These are phyloP conservation scores for Galerucella pusilla DNA, from an alignment of 2,888 invertebrate species.

Conservation along the genomic window DNA sequence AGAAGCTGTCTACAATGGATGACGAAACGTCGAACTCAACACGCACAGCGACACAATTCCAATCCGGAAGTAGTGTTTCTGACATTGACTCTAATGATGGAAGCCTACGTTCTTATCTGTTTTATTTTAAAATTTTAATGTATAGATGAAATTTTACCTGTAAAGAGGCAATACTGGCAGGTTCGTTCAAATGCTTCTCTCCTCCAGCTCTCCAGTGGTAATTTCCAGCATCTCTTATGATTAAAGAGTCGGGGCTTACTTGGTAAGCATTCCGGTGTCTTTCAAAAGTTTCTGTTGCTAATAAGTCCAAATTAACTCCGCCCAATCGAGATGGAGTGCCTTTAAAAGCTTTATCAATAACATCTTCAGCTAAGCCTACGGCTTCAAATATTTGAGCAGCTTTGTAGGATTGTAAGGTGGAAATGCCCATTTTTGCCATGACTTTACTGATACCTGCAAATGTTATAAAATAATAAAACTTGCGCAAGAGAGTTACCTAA, in stretches of 20 bases:
- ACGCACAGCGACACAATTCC: conserved; percentile 9
- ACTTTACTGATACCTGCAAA: conserved; percentile 70
- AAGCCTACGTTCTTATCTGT: conserved; percentile 7
- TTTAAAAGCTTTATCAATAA: conserved; percentile 94
- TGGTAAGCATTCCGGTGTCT: conserved; percentile 83
- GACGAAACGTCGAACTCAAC: conserved; percentile 6
- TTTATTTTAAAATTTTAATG: background rate
- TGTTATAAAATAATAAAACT: background rate
- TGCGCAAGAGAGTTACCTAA: no score
- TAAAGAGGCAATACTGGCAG: conserved; percentile 77
- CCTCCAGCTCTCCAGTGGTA: conserved; percentile 98
- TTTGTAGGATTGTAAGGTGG: conserved; percentile 97
- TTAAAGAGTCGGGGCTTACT: conserved; percentile 75
- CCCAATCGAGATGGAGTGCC: conserved; percentile 77
- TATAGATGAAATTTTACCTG: conserved; percentile 69
- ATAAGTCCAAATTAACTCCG: conserved; percentile 89
- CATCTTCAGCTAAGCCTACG: conserved; percentile 92
- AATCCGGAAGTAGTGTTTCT: conserved; percentile 10
- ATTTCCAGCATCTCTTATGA: conserved; percentile 84
- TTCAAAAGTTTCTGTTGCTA: conserved; percentile 87
- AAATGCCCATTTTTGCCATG: conserved; percentile 99
- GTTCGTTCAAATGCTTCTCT: conserved; percentile 98
- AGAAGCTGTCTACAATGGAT: conserved; percentile 10
- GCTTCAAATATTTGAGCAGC: conserved; percentile 99
- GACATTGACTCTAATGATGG: conserved; percentile 8